Percentiles rank a stretch among this genome's conserved stretches.
Evolutionary conservation across 2,113 vertebrate species (phyloP).

Genomic region (Rhipidura dahli): DNA sequence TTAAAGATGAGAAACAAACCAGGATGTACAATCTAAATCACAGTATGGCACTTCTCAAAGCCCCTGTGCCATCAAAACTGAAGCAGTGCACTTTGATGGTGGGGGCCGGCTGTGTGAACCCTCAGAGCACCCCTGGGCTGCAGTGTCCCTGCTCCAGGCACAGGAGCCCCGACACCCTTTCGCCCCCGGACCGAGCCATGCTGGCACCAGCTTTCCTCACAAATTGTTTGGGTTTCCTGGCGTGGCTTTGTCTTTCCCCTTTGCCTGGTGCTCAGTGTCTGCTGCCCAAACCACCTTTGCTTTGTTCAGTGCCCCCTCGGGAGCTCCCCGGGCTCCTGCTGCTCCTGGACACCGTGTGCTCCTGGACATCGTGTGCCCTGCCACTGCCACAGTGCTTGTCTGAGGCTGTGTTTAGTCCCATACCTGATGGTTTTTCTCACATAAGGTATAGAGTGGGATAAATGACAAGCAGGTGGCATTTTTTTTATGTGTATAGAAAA

Average conservation of each 20-base stretch:
- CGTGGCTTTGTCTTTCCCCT: neutral
- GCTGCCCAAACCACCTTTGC: neutral
- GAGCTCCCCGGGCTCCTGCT: neutral
- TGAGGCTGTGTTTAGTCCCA: fast-evolving
- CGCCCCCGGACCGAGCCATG: fast-evolving
- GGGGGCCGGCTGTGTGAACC: fast-evolving
- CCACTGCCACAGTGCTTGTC: neutral
- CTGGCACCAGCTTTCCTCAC: neutral
- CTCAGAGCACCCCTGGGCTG: neutral
- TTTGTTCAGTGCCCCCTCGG: fast-evolving
- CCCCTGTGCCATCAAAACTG: neutral
- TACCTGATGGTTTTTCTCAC: neutral
- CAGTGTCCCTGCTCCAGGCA: neutral
- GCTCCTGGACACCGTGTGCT: fast-evolving
- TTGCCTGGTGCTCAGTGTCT: neutral
- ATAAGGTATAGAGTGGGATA: neutral
- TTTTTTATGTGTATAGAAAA: neutral
- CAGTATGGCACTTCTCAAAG: neutral
- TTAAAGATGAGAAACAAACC: neutral
- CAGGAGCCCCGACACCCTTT: neutral
- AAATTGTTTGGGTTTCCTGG: neutral
- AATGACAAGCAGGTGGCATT: neutral
- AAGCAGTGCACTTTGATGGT: neutral
- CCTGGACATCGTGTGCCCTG: fast-evolving
- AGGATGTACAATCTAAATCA: neutral